phyloP scores from a whole-genome alignment of 2,113 vertebrate genomes.

The Dicentrarchus labrax region DNA sequence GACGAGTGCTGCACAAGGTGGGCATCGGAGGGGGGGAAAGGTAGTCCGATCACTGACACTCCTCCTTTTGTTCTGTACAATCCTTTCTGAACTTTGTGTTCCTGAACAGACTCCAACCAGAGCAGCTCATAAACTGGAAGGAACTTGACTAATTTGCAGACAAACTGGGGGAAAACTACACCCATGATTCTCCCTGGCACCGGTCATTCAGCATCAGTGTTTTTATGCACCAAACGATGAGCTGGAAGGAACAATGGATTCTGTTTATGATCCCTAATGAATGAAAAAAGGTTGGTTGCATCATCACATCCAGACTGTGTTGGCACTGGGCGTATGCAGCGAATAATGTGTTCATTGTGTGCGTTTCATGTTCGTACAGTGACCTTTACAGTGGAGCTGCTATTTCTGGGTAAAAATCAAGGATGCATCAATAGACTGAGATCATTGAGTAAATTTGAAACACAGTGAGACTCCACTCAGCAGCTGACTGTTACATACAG shows the following conservation, averaged over 20 bases:
- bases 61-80: constrained; percentile 37
- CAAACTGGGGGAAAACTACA: constrained; percentile 54
- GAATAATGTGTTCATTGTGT: constrained; percentile 59
- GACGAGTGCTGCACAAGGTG: not conserved
- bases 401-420: constrained; percentile 58
- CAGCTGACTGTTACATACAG: not conserved
- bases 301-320: constrained; percentile 37
- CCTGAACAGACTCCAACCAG: constrained; percentile 33
- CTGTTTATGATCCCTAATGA: constrained; percentile 63
- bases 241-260: constrained; percentile 44
- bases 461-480: constrained; percentile 38
- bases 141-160: constrained; percentile 69
- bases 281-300: constrained; percentile 46
- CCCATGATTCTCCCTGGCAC: constrained; percentile 53
- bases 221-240: not conserved
- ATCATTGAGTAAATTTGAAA: constrained; percentile 58
- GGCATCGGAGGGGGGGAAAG: constrained; percentile 30
- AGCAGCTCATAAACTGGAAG: constrained; percentile 70
- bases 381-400: constrained; percentile 60
- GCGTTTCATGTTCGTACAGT: constrained; percentile 21
- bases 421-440: constrained; percentile 44
- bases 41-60: constrained; percentile 34
- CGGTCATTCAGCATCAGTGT: constrained; percentile 35
- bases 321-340: constrained; percentile 18
- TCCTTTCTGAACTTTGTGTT: constrained; percentile 30